phyloP scores from a whole-genome alignment of 2,113 vertebrate genomes.

The Cryptotis parvus region DNA sequence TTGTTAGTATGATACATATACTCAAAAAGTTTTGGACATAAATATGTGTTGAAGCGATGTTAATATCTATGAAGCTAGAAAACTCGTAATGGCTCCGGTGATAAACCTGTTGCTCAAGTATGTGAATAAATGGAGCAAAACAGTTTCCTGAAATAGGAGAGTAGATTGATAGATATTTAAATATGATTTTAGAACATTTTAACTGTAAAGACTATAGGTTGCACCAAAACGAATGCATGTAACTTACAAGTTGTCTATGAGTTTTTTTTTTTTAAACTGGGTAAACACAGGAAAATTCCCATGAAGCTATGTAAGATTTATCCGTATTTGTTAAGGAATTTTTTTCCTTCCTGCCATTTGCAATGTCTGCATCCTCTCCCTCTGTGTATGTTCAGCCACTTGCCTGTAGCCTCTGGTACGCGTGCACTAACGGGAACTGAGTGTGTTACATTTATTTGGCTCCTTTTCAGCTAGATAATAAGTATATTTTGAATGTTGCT shows the following conservation, averaged over 20 bases:
- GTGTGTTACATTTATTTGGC: not conserved
- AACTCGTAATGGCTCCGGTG: not conserved
- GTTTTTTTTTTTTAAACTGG: not conserved
- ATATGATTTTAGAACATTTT: not conserved
- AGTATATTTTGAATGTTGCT: too few species aligned
- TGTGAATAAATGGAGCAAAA: not conserved
- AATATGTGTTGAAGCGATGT: not conserved
- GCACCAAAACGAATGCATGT: not conserved
- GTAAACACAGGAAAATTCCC: not conserved
- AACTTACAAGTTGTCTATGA: not conserved
- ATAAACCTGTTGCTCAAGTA: not conserved
- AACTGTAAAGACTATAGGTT: not conserved
- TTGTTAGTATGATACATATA: not conserved
- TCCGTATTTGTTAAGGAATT: conserved; percentile 25
- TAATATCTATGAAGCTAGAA: not conserved
- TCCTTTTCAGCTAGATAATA: not conserved
- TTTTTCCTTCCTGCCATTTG: not conserved
- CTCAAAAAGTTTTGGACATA: not conserved
- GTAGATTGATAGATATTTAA: not conserved
- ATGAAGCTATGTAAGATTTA: not conserved
- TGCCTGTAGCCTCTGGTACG: not conserved
- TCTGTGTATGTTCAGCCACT: not conserved
- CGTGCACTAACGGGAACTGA: not conserved
- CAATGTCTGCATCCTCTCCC: not conserved
- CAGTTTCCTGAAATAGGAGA: conserved; percentile 6